Evolutionary conservation across 2,888 invertebrate genomes (phyloP).

Genomic region (Zele albiditarsus): DNA sequence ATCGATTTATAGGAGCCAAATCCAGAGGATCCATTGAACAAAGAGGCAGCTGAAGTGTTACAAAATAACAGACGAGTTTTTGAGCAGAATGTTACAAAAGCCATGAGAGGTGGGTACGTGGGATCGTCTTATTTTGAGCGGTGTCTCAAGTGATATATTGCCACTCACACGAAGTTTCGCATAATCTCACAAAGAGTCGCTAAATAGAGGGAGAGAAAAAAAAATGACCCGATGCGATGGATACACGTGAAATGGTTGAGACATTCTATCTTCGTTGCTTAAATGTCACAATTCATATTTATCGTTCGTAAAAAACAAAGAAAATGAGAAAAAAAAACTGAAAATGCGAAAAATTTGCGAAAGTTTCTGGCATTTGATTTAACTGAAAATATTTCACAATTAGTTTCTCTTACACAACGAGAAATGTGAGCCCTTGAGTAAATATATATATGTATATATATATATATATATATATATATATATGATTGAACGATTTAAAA

Average conservation of each 20-base stretch:
- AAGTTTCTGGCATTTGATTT: conserved; percentile 18
- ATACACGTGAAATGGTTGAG: conserved; percentile 51
- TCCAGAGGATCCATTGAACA: conserved; percentile 98
- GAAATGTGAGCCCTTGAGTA: neutral
- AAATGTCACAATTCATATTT: conserved; percentile 65
- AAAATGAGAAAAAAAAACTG: conserved; percentile 22
- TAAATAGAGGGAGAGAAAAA: conserved; percentile 52
- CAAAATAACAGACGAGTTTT: conserved; percentile 95
- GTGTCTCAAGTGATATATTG: conserved; percentile 89
- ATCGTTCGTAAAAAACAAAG: conserved; percentile 57
- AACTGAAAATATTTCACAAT: neutral
- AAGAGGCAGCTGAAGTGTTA: conserved; percentile 97
- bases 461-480: neutral
- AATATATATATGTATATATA: conserved; percentile 21
- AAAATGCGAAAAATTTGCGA: conserved; percentile 24
- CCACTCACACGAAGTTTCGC: conserved; percentile 62
- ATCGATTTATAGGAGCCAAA: conserved; percentile 88
- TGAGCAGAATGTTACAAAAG: conserved; percentile 96
- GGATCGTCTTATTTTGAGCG: conserved; percentile 96
- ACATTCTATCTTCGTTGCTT: conserved; percentile 55
- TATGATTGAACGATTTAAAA: conserved; percentile 19
- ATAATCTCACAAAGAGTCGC: conserved; percentile 58
- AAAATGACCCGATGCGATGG: conserved; percentile 51
- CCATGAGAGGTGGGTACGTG: conserved; percentile 96
- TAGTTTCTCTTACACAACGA: conserved; percentile 8